phyloP scores from a whole-genome alignment of 2,797 vertebrate species.

The Natrix natrix region DNA sequence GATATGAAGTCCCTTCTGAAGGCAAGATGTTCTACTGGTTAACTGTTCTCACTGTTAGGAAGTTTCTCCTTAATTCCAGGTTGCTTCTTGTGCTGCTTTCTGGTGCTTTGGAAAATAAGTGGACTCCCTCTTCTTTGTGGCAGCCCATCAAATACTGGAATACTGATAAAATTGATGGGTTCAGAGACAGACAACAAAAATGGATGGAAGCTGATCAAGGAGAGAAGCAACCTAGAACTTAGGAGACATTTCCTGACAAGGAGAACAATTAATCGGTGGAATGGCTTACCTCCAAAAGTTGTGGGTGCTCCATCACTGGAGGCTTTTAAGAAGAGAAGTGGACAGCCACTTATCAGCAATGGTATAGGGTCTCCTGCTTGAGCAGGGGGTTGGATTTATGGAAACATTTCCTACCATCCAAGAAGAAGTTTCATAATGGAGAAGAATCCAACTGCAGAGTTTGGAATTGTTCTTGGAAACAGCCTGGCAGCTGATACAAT shows the following conservation, averaged over 20 bases:
- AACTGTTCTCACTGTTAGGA: too few relatives aligned
- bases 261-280: neutral
- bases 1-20: too few relatives aligned
- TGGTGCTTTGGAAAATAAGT: too few relatives aligned
- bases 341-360: neutral
- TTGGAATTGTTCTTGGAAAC: neutral
- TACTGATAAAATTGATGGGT: too few relatives aligned
- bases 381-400: neutral
- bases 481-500: neutral
- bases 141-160: too few relatives aligned
- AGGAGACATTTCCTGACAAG: neutral
- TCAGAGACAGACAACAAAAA: too few relatives aligned
- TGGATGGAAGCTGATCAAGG: neutral
- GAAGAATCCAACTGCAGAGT: neutral
- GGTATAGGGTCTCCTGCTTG: neutral
- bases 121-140: too few relatives aligned
- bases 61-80: too few relatives aligned
- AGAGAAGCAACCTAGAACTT: neutral
- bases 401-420: neutral
- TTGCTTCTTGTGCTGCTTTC: too few relatives aligned
- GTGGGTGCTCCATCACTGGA: neutral
- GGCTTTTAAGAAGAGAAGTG: neutral
- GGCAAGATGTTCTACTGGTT: too few relatives aligned
- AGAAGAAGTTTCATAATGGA: neutral
- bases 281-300: neutral